These are phyloP conservation scores for Heliconius sara DNA, from an alignment of 2,888 invertebrate genomes.

Conservation along the genomic window DNA sequence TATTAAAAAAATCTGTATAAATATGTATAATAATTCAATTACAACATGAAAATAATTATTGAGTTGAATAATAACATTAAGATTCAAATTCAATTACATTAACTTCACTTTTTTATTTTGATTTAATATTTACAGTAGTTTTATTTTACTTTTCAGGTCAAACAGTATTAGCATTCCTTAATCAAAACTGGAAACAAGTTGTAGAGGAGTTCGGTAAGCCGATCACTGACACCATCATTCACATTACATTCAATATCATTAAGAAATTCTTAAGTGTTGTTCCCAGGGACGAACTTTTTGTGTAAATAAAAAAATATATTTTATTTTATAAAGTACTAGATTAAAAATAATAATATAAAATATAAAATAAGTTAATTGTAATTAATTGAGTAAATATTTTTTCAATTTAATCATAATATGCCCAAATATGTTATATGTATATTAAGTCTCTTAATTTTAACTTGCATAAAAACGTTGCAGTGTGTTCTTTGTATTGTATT, in stretches of 20 bases:
- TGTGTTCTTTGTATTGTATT: background rate
- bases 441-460: background rate
- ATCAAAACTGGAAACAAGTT: constrained; percentile 67
- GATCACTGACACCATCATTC: constrained; percentile 58
- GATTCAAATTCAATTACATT: background rate
- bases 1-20: no score
- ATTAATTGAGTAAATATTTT: background rate
- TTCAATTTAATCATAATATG: background rate
- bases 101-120: background rate
- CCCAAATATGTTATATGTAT: background rate
- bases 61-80: no score
- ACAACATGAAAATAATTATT: no score
- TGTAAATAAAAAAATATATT: constrained; percentile 1
- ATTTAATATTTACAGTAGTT: background rate
- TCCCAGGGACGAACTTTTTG: constrained; percentile 66
- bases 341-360: background rate
- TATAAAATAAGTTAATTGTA: background rate
- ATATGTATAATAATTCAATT: no score
- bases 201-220: constrained; percentile 69
- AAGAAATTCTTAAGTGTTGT: constrained; percentile 61
- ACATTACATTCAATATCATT: constrained; percentile 51
- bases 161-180: constrained; percentile 66
- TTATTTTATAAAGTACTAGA: background rate
- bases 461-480: background rate
- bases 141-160: constrained; percentile 59